Conservation (phyloP, 30 jellyfish, hydroid and myxozoan species). For the Nemopilema nomurai region DNA sequence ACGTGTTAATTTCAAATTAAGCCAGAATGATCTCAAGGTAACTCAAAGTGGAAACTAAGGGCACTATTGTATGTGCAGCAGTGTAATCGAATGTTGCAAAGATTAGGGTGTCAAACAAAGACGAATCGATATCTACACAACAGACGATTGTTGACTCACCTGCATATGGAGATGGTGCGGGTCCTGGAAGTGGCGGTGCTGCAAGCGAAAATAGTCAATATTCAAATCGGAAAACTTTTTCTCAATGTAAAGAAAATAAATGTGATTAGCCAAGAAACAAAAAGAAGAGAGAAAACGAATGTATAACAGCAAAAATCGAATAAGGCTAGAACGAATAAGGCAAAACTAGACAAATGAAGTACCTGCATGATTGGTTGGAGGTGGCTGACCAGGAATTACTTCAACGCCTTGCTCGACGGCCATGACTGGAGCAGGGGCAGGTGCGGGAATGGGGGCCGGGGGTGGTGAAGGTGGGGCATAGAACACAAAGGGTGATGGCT, state of each 20-base stretch:
- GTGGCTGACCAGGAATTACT: conserved; percentile 30
- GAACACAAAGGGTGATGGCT: conserved; percentile 36
- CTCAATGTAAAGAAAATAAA: no score
- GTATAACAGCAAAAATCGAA: not conserved
- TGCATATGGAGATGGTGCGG: conserved; percentile 63
- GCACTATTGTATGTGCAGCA: no score
- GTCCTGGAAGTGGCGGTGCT: conserved; percentile 35
- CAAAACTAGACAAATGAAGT: not conserved
- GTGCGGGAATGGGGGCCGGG: conserved; percentile 44
- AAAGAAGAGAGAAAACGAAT: no score
- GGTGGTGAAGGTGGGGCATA: conserved; percentile 50
- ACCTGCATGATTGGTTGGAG: conserved; percentile 27
- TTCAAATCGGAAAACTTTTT: no score
- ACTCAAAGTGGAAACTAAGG: no score
- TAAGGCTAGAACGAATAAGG: not conserved
- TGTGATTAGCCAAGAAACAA: no score
- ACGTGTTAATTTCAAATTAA: no score
- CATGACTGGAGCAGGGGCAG: conserved; percentile 54
- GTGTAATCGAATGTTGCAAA: no score
- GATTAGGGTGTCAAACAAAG: no score
- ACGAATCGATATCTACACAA: no score
- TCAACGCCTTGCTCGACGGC: conserved; percentile 52
- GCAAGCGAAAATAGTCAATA: not conserved
- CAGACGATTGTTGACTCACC: not conserved
- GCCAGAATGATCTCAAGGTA: no score